Conservation (phyloP, 35 echinoderm and acorn worm genomes). For the Diadema setosum region DNA sequence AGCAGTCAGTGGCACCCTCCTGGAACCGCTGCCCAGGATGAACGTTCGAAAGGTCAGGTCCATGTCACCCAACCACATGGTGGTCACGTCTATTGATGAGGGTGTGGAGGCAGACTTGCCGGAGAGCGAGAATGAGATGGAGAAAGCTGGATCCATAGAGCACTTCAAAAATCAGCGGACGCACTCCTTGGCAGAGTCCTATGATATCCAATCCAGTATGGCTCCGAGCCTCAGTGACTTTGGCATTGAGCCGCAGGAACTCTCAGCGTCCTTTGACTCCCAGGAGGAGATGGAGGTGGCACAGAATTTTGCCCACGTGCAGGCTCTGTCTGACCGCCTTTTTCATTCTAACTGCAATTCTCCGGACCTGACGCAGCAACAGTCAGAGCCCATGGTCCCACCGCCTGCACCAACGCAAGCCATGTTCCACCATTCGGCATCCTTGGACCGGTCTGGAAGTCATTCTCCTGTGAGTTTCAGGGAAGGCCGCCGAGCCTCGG, state of each 20-base stretch:
- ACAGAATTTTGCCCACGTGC: constrained; percentile 82
- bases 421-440: constrained; percentile 36
- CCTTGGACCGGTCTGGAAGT: constrained; percentile 56
- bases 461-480: constrained; percentile 94
- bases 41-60: constrained; percentile 61
- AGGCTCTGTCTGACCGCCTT: constrained; percentile 36
- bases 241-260: constrained; percentile 91
- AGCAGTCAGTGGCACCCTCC: constrained; percentile 64
- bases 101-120: constrained; percentile 89
- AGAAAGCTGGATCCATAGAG: constrained; percentile 55
- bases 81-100: constrained; percentile 94
- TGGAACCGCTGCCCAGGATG: constrained; percentile 64
- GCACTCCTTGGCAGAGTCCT: constrained; percentile 49
- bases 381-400: constrained; percentile 28
- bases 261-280: constrained; percentile 93
- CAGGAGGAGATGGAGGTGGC: constrained; percentile 97
- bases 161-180: constrained; percentile 50
- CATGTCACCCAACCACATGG: constrained; percentile 96
- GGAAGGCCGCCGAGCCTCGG: constrained; percentile 88
- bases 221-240: constrained; percentile 89
- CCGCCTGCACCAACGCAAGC: constrained; percentile 31
- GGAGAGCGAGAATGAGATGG: constrained; percentile 65
- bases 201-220: constrained; percentile 68
- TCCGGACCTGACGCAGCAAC: constrained; percentile 70
- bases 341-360: constrained; percentile 83